A percentile compares a stretch with the other conserved stretches of the same genome.
Evolutionary conservation across 1,140 invertebrate genomes (phyloP).

Genomic region (Oppia nitens): DNA sequence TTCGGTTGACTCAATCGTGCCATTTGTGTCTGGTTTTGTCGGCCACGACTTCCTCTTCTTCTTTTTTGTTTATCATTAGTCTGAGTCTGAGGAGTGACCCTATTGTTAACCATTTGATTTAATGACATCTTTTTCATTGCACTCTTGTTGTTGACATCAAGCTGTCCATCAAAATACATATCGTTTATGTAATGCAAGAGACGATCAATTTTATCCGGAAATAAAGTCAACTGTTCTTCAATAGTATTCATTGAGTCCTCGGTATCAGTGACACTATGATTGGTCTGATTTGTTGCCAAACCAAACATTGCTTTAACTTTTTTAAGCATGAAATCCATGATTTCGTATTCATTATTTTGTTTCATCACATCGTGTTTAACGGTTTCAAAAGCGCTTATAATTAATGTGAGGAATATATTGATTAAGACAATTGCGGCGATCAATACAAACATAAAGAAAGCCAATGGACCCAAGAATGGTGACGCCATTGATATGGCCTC

Average conservation of each 20-base stretch:
- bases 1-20: background rate
- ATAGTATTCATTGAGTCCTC: conserved; percentile 7
- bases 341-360: conserved; percentile 33
- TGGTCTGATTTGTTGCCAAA: conserved; percentile 10
- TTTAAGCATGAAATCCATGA: conserved; percentile 32
- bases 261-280: conserved; percentile 3
- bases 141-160: conserved; percentile 23
- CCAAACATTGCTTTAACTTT: conserved; percentile 26
- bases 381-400: conserved; percentile 35
- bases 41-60: background rate
- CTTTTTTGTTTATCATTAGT: background rate
- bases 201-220: conserved; percentile 31
- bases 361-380: conserved; percentile 26
- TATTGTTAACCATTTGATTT: background rate
- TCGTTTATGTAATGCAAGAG: conserved; percentile 32
- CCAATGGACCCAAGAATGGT: conserved; percentile 32
- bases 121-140: conserved; percentile 15
- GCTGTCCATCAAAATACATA: conserved; percentile 29
- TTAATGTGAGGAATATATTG: conserved; percentile 40
- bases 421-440: conserved; percentile 36
- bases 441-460: conserved; percentile 37
- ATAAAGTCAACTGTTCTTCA: conserved; percentile 25
- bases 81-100: background rate
- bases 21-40: background rate
- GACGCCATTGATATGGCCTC: conserved; percentile 30